These are phyloP conservation scores for Halcyon badia DNA, from an alignment of 2,797 vertebrate species.

Conservation along the genomic window DNA sequence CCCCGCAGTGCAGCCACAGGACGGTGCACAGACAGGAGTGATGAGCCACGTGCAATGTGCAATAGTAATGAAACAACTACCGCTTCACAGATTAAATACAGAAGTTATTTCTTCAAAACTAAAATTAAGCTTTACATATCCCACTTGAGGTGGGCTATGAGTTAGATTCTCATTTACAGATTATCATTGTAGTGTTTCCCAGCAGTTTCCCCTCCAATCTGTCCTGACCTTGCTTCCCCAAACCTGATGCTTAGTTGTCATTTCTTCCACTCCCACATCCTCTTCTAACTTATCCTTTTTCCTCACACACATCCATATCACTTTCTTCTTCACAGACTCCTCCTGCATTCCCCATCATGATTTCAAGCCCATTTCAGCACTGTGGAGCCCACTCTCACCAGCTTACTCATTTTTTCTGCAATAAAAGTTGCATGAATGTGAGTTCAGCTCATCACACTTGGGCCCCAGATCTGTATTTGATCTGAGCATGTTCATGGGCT, in stretches of 20 bases:
- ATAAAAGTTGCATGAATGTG: rapidly evolving
- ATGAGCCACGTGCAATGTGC: not conserved
- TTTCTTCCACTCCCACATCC: not conserved
- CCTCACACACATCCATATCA: not conserved
- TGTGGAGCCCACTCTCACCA: not conserved
- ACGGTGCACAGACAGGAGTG: rapidly evolving
- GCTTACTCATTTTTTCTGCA: not conserved
- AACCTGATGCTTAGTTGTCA: not conserved
- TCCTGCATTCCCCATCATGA: not conserved
- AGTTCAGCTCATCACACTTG: not conserved
- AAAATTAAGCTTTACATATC: not conserved
- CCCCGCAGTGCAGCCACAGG: rapidly evolving
- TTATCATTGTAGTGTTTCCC: not conserved
- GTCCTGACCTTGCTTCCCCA: not conserved
- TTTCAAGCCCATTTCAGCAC: not conserved
- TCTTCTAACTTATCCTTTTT: not conserved
- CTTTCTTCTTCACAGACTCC: not conserved
- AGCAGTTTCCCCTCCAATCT: not conserved
- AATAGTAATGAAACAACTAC: not conserved
- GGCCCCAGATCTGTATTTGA: not conserved
- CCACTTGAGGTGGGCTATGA: not conserved
- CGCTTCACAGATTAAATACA: not conserved
- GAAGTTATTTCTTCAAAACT: not conserved
- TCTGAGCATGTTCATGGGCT: not conserved
- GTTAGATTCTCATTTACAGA: not conserved